Percentiles rank a stretch among this genome's conserved stretches.
Conservation (phyloP, 1,140 invertebrate genomes). For the Caerostris darwini region DNA sequence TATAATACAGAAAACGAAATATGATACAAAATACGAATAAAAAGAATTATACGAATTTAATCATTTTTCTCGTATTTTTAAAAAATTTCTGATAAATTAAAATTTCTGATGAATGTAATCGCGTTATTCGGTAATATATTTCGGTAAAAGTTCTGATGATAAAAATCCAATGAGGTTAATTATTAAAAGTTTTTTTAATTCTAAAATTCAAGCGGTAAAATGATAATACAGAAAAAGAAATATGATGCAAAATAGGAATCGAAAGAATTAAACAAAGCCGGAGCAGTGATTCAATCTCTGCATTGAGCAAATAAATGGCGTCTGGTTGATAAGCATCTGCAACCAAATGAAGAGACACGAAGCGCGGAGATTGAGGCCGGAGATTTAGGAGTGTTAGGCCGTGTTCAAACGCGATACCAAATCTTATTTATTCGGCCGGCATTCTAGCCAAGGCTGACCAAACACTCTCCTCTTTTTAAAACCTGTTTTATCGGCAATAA, state of each 20-base stretch:
- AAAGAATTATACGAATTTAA: too few species aligned
- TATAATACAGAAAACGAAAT: too few species aligned
- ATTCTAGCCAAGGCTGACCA: slow-evolving; percentile 11
- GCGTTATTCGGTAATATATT: too few species aligned
- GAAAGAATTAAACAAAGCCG: not conserved
- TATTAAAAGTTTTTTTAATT: too few species aligned
- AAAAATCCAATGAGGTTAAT: too few species aligned
- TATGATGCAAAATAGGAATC: not conserved
- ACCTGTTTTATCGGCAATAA: slow-evolving; percentile 48
- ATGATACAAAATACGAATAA: too few species aligned
- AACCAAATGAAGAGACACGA: not conserved
- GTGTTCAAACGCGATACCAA: slow-evolving; percentile 8
- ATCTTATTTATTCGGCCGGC: slow-evolving; percentile 10
- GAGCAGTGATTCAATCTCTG: not conserved
- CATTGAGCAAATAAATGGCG: not conserved
- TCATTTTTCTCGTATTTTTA: too few species aligned
- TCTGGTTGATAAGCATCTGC: not conserved
- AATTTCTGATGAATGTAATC: too few species aligned
- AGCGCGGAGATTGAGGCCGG: not conserved
- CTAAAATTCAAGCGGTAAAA: not conserved
- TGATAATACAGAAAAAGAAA: not conserved
- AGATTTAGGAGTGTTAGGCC: slow-evolving; percentile 1
- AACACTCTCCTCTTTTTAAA: slow-evolving; percentile 8
- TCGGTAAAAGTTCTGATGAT: too few species aligned
- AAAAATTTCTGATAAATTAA: too few species aligned